Evolutionary conservation across 2,113 vertebrate genomes (phyloP).

Genomic region (Clarias magur): DNA sequence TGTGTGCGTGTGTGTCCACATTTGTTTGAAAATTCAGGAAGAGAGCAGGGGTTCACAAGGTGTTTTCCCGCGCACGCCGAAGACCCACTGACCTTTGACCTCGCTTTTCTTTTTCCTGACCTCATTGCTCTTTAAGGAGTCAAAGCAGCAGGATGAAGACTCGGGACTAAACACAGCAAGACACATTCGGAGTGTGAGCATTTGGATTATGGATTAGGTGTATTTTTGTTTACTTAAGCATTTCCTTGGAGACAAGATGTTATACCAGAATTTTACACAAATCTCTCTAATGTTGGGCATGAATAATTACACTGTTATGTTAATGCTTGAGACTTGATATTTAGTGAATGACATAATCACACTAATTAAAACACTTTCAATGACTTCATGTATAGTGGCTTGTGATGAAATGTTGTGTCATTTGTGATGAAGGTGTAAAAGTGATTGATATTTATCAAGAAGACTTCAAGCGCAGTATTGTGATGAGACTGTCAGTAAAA

Average conservation of each 20-base stretch:
- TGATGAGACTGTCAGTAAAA: no score
- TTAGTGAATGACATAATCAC: not conserved
- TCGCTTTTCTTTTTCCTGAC: constrained; percentile 51
- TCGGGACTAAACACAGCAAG: constrained; percentile 26
- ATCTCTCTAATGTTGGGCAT: not conserved
- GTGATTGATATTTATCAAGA: no score
- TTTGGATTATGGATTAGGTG: not conserved
- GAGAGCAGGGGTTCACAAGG: constrained; percentile 68
- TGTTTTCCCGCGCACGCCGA: constrained; percentile 71
- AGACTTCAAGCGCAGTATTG: no score
- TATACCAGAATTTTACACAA: not conserved
- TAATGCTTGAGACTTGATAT: not conserved
- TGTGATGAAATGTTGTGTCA: no score
- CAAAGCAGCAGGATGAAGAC: constrained; percentile 72
- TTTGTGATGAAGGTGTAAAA: no score
- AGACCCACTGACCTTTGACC: constrained; percentile 57
- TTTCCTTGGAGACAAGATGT: not conserved
- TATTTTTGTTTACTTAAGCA: not conserved
- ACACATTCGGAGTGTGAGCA: constrained; percentile 2
- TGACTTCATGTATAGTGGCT: no score
- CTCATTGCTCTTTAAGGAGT: constrained; percentile 52
- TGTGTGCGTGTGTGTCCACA: constrained; percentile 27
- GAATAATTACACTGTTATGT: not conserved
- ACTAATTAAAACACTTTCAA: not conserved
- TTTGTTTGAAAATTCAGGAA: constrained; percentile 60